Conservation (phyloP, 2,888 invertebrate genomes). For the Hirtodrosophila duncani region DNA sequence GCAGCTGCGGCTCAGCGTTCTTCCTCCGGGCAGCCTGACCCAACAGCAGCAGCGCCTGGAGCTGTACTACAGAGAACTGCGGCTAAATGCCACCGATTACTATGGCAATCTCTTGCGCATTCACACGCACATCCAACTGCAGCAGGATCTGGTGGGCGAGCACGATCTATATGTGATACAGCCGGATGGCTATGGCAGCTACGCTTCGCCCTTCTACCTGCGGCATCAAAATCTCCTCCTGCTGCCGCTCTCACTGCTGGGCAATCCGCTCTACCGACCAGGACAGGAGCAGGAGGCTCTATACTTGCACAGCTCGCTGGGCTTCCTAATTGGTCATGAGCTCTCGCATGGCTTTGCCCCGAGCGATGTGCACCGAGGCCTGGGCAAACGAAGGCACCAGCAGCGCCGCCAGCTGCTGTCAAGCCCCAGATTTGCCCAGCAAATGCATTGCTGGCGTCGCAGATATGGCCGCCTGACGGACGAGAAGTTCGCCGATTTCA, state of each 20-base stretch:
- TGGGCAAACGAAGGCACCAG: not conserved
- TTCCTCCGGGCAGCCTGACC: conserved; percentile 22
- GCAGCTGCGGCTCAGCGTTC: conserved; percentile 37
- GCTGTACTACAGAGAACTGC: conserved; percentile 20
- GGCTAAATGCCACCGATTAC: conserved; percentile 34
- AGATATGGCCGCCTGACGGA: not conserved
- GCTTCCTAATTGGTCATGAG: conserved; percentile 48
- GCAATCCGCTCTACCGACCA: conserved; percentile 20
- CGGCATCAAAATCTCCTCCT: conserved; percentile 23
- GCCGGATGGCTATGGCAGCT: conserved; percentile 37
- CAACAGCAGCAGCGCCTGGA: conserved; percentile 11
- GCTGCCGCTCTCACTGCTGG: conserved; percentile 38
- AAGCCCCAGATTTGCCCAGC: conserved; percentile 1
- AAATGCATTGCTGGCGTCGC: conserved; percentile 14
- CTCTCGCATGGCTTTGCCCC: conserved; percentile 44
- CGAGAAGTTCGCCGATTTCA: conserved; percentile 46
- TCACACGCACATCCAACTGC: conserved; percentile 3
- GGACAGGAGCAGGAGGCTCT: conserved; percentile 20
- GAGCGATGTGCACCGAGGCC: conserved; percentile 1
- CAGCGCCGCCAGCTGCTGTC: not conserved
- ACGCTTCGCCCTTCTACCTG: conserved; percentile 44
- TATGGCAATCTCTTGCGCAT: conserved; percentile 32
- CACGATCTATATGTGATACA: conserved; percentile 4
- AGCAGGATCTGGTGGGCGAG: too few relatives aligned
- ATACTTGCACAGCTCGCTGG: conserved; percentile 30